phyloP scores from a whole-genome alignment of 2,888 invertebrate species.

The Parasteatoda lunata region DNA sequence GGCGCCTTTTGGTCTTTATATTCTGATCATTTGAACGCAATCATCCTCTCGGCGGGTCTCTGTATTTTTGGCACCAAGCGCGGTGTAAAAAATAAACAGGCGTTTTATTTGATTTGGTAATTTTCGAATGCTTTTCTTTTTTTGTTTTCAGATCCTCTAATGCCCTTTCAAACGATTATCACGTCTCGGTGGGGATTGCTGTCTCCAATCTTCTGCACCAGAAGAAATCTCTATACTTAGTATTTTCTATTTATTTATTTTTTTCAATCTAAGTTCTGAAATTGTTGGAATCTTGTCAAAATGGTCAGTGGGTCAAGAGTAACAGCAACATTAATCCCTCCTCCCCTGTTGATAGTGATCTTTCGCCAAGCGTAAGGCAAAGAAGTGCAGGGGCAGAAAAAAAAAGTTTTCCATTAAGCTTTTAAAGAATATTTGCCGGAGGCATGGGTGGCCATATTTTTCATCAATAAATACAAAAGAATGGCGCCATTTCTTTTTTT shows the following conservation, averaged over 20 bases:
- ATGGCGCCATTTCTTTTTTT: neutral
- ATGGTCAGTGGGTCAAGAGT: slow-evolving; percentile 3
- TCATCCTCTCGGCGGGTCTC: neutral
- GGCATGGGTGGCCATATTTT: neutral
- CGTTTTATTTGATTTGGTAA: slow-evolving; percentile 2
- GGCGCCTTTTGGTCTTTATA: no score
- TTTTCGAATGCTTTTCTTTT: neutral
- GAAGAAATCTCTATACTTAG: neutral
- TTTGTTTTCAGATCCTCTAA: neutral
- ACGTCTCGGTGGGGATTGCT: neutral
- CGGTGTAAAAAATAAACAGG: neutral
- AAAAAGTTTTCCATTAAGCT: slow-evolving; percentile 3
- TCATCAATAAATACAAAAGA: neutral
- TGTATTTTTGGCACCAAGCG: neutral
- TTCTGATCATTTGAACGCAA: neutral
- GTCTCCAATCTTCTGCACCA: slow-evolving; percentile 2
- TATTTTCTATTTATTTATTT: neutral
- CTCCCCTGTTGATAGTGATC: neutral
- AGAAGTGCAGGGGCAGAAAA: neutral
- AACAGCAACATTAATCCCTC: neutral
- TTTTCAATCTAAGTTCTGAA: neutral
- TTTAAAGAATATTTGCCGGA: neutral
- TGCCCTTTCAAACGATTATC: neutral
- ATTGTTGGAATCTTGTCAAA: neutral
- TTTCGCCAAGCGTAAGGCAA: neutral